phyloP scores from a whole-genome alignment of 2,797 vertebrate species.

The Leptatherina wallacei region DNA sequence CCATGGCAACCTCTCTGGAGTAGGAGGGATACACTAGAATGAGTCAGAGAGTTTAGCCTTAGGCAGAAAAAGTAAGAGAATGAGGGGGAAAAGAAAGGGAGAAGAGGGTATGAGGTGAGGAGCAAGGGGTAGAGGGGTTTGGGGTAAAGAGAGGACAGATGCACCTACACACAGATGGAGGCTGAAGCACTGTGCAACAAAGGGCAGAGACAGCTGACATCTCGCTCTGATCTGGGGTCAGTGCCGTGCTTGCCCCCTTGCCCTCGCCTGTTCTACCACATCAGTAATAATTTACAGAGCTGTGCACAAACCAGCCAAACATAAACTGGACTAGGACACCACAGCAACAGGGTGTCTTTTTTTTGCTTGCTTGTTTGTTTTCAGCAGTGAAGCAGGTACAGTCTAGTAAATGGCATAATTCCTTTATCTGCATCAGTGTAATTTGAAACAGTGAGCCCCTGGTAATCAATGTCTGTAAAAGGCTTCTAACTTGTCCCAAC shows the following conservation, averaged over 20 bases:
- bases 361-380: not conserved
- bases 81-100: slow-evolving; percentile 28
- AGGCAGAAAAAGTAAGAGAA: slow-evolving; percentile 64
- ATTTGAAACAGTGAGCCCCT: not conserved
- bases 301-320: slow-evolving; percentile 19
- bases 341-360: not conserved
- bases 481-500: not conserved
- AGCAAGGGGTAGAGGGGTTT: slow-evolving; percentile 32
- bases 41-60: slow-evolving; percentile 82
- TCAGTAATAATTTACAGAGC: slow-evolving; percentile 50
- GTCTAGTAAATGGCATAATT: not conserved
- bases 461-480: not conserved
- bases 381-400: not conserved
- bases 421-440: not conserved
- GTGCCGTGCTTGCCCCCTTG: slow-evolving; percentile 27
- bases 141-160: slow-evolving; percentile 59
- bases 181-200: slow-evolving; percentile 28
- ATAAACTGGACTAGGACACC: not conserved
- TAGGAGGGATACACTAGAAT: slow-evolving; percentile 65
- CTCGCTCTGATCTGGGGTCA: slow-evolving; percentile 55
- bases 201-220: slow-evolving; percentile 62
- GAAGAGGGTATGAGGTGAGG: slow-evolving; percentile 43
- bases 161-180: slow-evolving; percentile 34
- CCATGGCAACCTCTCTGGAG: slow-evolving; percentile 70
- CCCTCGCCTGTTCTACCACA: slow-evolving; percentile 67